Base-by-base conservation (phyloP, 2,888 invertebrate species). In the Artemia sinica region DNA sequence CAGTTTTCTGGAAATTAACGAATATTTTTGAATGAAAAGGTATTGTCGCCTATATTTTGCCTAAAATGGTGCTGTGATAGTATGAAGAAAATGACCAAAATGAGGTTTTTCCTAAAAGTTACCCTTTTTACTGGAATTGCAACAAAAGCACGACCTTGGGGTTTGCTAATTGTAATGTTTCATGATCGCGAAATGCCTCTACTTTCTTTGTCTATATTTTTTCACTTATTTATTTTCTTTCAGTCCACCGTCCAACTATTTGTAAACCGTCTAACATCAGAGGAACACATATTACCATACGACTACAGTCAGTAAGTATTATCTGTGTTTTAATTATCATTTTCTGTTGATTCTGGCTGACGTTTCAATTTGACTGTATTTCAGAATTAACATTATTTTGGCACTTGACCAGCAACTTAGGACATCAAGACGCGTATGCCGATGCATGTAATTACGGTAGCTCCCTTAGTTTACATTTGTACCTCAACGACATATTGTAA, bases 251-350 rank as follows among this genome's bases (percentile, higher is more conserved):
- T 98, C 49, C 84, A 85, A 65, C 80, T 98, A 48, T 97, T 86
- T 77, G 98, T 98, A 1, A 98, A 98, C 79, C 86, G 96, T 73
- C 81, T 98, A 70, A 97, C 98, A 77, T 93, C 95, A n/a, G 91
- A 95, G 77, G 94, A 96, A 78, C 93, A 94, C 49, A 91, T 95
- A 28, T 91, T 98, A 76, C 97, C 98, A 0, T 98, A 92, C 80
- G 98, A 98, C 79, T 98, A 98, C 78, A 88, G 89, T 78, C 89
- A 93, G 86, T 86, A 79, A 82, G 83, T 81, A 72, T 69, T 14
- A 58, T n/a, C 14, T 58, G 9, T 14, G 14, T 58, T 58, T 14
- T 58, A 8, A 5, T 58, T n/a, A 14, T 58, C 14, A 14, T 58
- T 14, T 58, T 58, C 58, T 14, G 9, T 14, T 14, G 8, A 58